Percentiles rank a stretch among this genome's conserved stretches.
These are phyloP conservation scores for Drosophila nannoptera DNA, from an alignment of 1,140 invertebrate genomes.

Conservation along the genomic window DNA sequence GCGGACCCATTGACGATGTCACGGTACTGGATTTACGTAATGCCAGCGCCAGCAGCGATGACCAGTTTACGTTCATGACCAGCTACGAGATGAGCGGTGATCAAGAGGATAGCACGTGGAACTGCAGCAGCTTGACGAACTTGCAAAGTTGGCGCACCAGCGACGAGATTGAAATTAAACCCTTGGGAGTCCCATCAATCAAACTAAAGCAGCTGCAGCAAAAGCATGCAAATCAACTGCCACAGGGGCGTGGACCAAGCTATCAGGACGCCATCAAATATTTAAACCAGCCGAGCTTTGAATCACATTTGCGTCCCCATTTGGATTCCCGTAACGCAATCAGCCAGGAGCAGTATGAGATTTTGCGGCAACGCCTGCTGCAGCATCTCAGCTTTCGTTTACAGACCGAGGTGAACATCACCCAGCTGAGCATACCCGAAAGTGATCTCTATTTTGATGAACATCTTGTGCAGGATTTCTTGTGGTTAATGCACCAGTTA, in stretches of 20 bases:
- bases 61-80: slow-evolving; percentile 60
- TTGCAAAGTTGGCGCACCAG: slow-evolving; percentile 48
- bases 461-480: slow-evolving; percentile 65
- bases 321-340: slow-evolving; percentile 21
- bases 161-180: slow-evolving; percentile 10
- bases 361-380: slow-evolving; percentile 40
- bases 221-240: slow-evolving; percentile 25
- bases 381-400: slow-evolving; percentile 52
- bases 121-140: slow-evolving; percentile 36
- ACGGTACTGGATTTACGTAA: slow-evolving; percentile 39
- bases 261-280: slow-evolving; percentile 58
- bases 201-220: slow-evolving; percentile 37
- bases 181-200: slow-evolving; percentile 17
- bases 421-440: slow-evolving; percentile 71
- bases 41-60: slow-evolving; percentile 2
- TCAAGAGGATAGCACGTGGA: slow-evolving; percentile 40
- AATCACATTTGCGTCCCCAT: slow-evolving; percentile 35
- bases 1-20: slow-evolving; percentile 61
- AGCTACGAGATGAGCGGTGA: slow-evolving; percentile 53
- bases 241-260: slow-evolving; percentile 14
- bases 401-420: slow-evolving; percentile 68
- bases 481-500: slow-evolving; percentile 48
- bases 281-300: slow-evolving; percentile 33
- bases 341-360: slow-evolving; percentile 16
- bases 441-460: slow-evolving; percentile 71